Base-by-base conservation (phyloP, 1,140 invertebrate species). In the Ceratosolen solmsi region DNA sequence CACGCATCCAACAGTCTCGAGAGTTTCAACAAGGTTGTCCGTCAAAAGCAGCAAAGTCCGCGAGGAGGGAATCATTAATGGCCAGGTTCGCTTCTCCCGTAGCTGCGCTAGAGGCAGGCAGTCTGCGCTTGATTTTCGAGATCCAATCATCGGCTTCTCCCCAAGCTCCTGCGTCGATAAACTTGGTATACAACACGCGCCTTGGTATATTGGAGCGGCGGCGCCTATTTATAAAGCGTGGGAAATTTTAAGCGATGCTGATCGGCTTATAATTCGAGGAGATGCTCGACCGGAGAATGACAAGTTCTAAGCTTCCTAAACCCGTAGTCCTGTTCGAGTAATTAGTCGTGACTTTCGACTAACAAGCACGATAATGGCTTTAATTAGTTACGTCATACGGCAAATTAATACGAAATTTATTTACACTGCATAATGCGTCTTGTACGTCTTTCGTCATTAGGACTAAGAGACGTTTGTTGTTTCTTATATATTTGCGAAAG, bases 361-460 rank as follows among this genome's bases (percentile, higher is more conserved):
- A 54, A 56, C 27, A 56, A 74, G 72, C 2, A 9, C 17, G 49
- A 56, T 74, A 74, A 74, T 11, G 4, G 56, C 13, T 36, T 1
- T 36, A 56, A 74, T 74, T 74, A 74, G 72, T 56, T 56, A 22
- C 27, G 15, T 8, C 22, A 9, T 3, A 8, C 36, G 11, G 15
- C 11, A 36, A 30, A 56, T 74, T 74, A 74, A 74, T 74, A 68
- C 9, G 38, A 68, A 68, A 38, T 68, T 65, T 36, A 1, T 46
- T n/a, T n/a, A n/a, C n/a, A n/a, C n/a, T n/a, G n/a, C n/a, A n/a
- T n/a, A n/a, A n/a, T n/a, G n/a, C n/a, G n/a, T n/a, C n/a, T n/a
- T n/a, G n/a, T n/a, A n/a, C n/a, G n/a, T n/a, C n/a, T n/a, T n/a
- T n/a, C n/a, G n/a, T n/a, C n/a, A n/a, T n/a, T n/a, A n/a, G n/a